phyloP scores from a whole-genome alignment of 2,797 vertebrate genomes.

The Molossus alvarezi region DNA sequence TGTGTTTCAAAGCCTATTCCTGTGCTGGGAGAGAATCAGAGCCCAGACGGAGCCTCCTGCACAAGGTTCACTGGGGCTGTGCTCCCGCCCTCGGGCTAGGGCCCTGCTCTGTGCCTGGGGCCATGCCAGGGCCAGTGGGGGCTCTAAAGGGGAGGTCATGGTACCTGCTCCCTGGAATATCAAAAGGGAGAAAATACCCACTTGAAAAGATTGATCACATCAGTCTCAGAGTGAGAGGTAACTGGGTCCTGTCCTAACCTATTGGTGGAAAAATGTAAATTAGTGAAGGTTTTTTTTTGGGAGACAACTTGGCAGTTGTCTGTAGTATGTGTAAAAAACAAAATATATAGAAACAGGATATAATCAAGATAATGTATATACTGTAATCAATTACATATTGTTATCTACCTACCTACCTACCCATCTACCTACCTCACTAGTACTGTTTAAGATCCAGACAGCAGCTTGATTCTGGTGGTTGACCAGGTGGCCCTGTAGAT shows the following conservation, averaged over 20 bases:
- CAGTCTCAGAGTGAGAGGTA: background rate
- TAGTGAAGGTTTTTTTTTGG: background rate
- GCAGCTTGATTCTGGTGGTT: background rate
- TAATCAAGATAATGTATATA: background rate
- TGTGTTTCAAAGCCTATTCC: background rate
- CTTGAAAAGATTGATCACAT: background rate
- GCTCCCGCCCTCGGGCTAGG: background rate
- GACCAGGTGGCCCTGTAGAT: too few relatives aligned
- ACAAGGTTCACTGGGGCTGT: rapidly evolving
- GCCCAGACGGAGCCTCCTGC: background rate
- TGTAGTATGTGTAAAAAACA: background rate
- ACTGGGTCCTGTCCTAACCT: background rate
- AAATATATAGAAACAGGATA: background rate
- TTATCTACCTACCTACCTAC: background rate
- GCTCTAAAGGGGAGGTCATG: background rate
- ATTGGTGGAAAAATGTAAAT: background rate
- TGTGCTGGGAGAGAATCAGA: background rate
- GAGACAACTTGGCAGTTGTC: background rate
- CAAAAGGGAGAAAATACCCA: background rate
- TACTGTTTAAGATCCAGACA: background rate
- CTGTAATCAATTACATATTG: background rate
- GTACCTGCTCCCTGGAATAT: background rate
- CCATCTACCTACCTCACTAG: background rate
- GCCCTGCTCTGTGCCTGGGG: background rate
- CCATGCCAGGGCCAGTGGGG: background rate